A percentile compares a stretch with the other conserved stretches of the same genome.
These are phyloP conservation scores for Festucalex cinctus DNA, from an alignment of 2,113 vertebrate genomes.

Conservation along the genomic window DNA sequence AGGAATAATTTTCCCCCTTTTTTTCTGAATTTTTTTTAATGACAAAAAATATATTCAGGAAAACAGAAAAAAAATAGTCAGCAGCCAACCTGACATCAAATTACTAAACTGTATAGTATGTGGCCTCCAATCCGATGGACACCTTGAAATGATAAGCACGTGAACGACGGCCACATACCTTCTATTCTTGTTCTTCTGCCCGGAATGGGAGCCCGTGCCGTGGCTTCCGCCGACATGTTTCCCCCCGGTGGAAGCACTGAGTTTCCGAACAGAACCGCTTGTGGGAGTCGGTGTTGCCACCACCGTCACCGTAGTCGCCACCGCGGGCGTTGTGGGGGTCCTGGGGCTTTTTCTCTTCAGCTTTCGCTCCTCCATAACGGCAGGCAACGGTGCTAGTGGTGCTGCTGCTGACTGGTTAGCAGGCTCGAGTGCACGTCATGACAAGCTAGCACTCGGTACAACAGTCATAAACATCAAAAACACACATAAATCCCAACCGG, in stretches of 20 bases:
- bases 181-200: slow-evolving; percentile 82
- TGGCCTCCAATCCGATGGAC: neutral
- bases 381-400: slow-evolving; percentile 48
- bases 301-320: slow-evolving; percentile 43
- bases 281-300: slow-evolving; percentile 60
- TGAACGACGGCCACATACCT: slow-evolving; percentile 65
- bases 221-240: slow-evolving; percentile 79
- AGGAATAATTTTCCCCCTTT: too few relatives aligned
- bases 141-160: neutral
- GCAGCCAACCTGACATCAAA: too few relatives aligned
- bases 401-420: neutral
- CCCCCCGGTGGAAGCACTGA: slow-evolving; percentile 63
- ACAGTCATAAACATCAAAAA: neutral
- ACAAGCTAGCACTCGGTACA: neutral
- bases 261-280: slow-evolving; percentile 47
- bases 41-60: too few relatives aligned
- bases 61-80: too few relatives aligned
- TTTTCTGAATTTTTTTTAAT: too few relatives aligned
- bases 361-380: slow-evolving; percentile 88
- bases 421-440: too few relatives aligned
- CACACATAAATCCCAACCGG: neutral
- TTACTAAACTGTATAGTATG: too few relatives aligned
- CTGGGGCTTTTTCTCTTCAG: slow-evolving; percentile 88
- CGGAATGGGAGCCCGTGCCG: slow-evolving; percentile 73
- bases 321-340: slow-evolving; percentile 65